Evolutionary conservation across 2,113 vertebrate genomes (phyloP).

Genomic region (Calidris pugnax): DNA sequence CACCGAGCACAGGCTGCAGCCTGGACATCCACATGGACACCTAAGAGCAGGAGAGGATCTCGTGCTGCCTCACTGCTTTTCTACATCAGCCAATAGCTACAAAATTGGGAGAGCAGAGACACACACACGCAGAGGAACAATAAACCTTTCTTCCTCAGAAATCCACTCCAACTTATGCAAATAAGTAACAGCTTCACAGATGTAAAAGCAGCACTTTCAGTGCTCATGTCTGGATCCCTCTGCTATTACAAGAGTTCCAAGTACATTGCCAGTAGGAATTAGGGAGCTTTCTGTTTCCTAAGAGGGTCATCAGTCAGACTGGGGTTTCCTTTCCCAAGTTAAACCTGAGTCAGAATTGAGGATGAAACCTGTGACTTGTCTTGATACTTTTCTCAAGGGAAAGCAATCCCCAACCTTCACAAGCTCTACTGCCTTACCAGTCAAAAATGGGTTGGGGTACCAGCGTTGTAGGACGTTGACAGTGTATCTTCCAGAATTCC

Average conservation of each 20-base stretch:
- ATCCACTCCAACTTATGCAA: accelerated
- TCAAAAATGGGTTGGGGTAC: background rate
- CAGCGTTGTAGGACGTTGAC: background rate
- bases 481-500: background rate
- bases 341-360: background rate
- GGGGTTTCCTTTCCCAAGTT: accelerated
- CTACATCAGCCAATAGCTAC: background rate
- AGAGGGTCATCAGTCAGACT: background rate
- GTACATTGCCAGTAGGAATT: background rate
- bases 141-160: background rate
- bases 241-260: background rate
- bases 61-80: too few species aligned
- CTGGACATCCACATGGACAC: background rate
- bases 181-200: background rate
- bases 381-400: background rate
- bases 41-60: background rate
- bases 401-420: background rate
- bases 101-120: background rate
- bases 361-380: background rate
- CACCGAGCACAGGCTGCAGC: background rate
- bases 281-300: background rate
- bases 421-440: background rate
- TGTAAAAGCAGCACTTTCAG: background rate
- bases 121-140: accelerated
- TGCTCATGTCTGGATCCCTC: background rate